Conservation (phyloP, 2,888 invertebrate genomes). For the Zele albiditarsus region DNA sequence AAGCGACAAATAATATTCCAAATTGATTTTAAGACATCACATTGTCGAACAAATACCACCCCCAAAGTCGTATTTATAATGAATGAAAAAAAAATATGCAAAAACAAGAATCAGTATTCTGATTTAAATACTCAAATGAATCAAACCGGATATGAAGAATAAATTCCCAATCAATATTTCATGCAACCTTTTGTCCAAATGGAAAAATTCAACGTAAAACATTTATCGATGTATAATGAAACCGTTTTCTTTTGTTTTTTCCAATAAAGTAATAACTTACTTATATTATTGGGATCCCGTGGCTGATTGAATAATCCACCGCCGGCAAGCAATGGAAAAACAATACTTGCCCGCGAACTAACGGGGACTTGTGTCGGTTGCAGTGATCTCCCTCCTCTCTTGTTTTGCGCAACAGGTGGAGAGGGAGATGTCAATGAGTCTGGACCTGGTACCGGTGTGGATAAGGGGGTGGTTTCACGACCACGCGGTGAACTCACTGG, state of each 20-base stretch:
- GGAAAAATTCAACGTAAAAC: neutral
- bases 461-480: constrained; percentile 64
- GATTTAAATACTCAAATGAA: neutral
- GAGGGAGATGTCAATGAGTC: constrained; percentile 69
- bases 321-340: constrained; percentile 80
- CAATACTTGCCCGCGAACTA: constrained; percentile 84
- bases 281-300: constrained; percentile 68
- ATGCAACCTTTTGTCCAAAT: neutral
- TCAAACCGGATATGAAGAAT: too few species aligned
- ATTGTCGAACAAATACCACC: neutral
- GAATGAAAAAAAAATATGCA: neutral
- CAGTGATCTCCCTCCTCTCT: constrained; percentile 66
- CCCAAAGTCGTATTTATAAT: neutral
- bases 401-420: constrained; percentile 62
- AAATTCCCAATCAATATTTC: too few species aligned
- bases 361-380: constrained; percentile 76
- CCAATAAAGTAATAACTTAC: constrained; percentile 60
- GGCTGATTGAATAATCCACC: constrained; percentile 75
- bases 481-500: constrained; percentile 69
- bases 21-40: constrained; percentile 20
- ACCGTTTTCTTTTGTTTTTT: constrained; percentile 9
- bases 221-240: neutral
- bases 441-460: constrained; percentile 68
- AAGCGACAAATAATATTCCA: neutral
- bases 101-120: neutral